phyloP scores from a whole-genome alignment of 2,113 vertebrate species.

The Eulemur rufifrons region DNA sequence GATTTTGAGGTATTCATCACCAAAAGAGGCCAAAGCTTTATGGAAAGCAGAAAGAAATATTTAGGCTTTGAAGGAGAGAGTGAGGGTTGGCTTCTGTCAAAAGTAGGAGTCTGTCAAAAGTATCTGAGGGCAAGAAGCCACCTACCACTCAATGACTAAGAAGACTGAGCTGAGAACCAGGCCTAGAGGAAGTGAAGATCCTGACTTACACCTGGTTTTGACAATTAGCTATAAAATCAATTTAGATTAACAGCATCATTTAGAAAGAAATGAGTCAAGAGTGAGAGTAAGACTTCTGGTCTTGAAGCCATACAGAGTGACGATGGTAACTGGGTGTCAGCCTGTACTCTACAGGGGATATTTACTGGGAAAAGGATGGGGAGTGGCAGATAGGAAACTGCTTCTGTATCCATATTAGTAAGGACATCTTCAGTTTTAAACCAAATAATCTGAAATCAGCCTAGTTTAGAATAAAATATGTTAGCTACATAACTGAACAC shows the following conservation, averaged over 20 bases:
- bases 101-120: neutral
- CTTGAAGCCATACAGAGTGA: neutral
- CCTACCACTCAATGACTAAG: neutral
- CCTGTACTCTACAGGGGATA: neutral
- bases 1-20: neutral
- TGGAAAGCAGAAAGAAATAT: neutral
- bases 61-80: neutral
- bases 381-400: neutral
- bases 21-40: neutral
- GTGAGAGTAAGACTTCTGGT: neutral
- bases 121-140: neutral
- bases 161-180: neutral
- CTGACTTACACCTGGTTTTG: neutral
- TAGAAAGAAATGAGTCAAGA: neutral
- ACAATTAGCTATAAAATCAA: constrained; percentile 34
- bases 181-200: neutral
- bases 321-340: neutral
- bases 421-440: constrained; percentile 11
- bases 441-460: neutral
- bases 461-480: neutral
- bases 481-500: neutral
- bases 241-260: neutral
- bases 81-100: neutral
- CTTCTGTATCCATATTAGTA: neutral
- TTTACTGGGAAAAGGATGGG: neutral